Base-by-base conservation (phyloP, 2,113 vertebrate species). In the Peromyscus maniculatus region DNA sequence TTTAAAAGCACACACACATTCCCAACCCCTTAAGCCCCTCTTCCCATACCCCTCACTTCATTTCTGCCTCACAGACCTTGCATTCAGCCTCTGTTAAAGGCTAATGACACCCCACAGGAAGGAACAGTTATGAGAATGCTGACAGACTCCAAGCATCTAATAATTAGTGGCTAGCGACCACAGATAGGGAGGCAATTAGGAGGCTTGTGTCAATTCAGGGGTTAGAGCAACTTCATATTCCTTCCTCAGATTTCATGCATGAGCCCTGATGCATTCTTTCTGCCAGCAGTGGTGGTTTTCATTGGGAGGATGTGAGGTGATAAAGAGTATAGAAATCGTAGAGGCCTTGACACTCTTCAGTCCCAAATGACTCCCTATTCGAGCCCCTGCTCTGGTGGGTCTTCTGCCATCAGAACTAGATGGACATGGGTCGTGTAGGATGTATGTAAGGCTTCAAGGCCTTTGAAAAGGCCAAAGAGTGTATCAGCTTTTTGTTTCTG, bases 81-180 rank as follows among this genome's bases (percentile, higher is more conserved):
- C 7, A 59, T 33, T 89, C 82, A 77, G 59, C 89, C 52, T 91
- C 69, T n/a, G 59, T 22, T 74, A 77, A 91, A 79, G 62, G 79
- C 36, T 82, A 69, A 49, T 87, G 62, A 39, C 49, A 83, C 52
- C 82, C 57, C 71, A 43, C 24, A 55, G 64, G 90, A 66, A 93
- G 87, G 75, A 84, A 86, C 26, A 64, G 43, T 88, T 64, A 90
- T 71, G 89, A 72, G 95, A 95, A 96, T 31, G 86, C 79, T 96
- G 94, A 89, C 66, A 36, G 74, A 87, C 83, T 57, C 49, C 39
- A 52, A 84, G 89, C 88, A 84, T 49, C 93, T 93, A 92, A 86
- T 96, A 91, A 96, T 96, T 71, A 96, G 92, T 67, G 93, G 95
- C 36, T 46, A 46, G 49, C 28, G 57, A 92, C 66, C 71, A 82